A percentile compares a stretch with the other conserved stretches of the same genome.
Evolutionary conservation across 2,888 invertebrate genomes (phyloP).

Genomic region (Drosophila melanosoma): DNA sequence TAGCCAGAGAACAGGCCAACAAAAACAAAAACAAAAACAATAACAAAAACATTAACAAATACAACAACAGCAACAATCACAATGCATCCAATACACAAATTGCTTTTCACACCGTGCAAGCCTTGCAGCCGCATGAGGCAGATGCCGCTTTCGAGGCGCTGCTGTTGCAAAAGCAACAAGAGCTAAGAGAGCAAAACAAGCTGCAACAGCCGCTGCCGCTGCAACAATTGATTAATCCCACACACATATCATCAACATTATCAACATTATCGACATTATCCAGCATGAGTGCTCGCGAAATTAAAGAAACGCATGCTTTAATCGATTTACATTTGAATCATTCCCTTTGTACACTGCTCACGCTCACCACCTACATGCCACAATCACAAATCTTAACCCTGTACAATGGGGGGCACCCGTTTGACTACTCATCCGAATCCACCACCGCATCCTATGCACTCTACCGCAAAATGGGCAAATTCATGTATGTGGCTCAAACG

Average conservation of each 20-base stretch:
- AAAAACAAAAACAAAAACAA: not conserved
- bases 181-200: constrained; percentile 27
- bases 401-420: constrained; percentile 66
- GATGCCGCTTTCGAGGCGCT: constrained; percentile 81
- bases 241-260: constrained; percentile 34
- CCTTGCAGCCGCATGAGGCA: constrained; percentile 77
- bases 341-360: constrained; percentile 82
- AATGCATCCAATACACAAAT: constrained; percentile 58
- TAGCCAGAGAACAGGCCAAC: constrained; percentile 61
- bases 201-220: constrained; percentile 5
- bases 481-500: constrained; percentile 82
- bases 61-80: constrained; percentile 32
- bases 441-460: constrained; percentile 63
- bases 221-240: constrained; percentile 36
- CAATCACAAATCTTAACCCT: constrained; percentile 83
- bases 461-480: constrained; percentile 83
- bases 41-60: not conserved
- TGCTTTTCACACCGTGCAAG: constrained; percentile 79
- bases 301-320: constrained; percentile 83
- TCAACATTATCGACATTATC: constrained; percentile 48
- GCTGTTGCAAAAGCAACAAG: constrained; percentile 73
- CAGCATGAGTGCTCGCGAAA: constrained; percentile 60
- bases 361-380: constrained; percentile 82
- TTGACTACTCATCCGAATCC: constrained; percentile 45
- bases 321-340: constrained; percentile 82